Evolutionary conservation across 1,140 invertebrate genomes (phyloP).

Genomic region (Cecropterus lyciades): DNA sequence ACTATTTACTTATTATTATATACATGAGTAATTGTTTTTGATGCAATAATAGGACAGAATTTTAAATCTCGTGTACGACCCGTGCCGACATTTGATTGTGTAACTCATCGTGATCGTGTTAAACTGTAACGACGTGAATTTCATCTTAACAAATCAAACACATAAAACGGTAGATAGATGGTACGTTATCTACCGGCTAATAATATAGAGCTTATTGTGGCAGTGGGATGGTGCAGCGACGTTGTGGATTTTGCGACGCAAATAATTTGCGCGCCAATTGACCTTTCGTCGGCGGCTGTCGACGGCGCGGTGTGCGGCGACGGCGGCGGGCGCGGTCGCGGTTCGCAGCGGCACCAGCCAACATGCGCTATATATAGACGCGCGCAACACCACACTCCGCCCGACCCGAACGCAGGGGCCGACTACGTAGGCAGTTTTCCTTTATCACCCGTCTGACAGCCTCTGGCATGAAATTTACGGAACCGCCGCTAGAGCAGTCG

Average conservation of each 20-base stretch:
- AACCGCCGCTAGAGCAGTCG: conserved; percentile 63
- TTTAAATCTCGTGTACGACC: background rate
- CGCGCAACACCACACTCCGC: conserved; percentile 64
- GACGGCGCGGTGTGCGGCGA: conserved; percentile 56
- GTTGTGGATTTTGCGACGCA: conserved; percentile 79
- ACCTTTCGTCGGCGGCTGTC: conserved; percentile 80
- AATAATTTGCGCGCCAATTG: conserved; percentile 84
- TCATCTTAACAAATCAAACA: conserved; percentile 8
- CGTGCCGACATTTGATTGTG: background rate
- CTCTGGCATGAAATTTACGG: conserved; percentile 74
- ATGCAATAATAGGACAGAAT: conserved; percentile 12
- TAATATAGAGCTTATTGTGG: conserved; percentile 49
- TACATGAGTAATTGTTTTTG: too few species aligned
- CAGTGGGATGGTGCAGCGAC: conserved; percentile 59
- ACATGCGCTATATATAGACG: conserved; percentile 80
- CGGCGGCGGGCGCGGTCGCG: conserved; percentile 68
- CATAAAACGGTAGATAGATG: conserved; percentile 41
- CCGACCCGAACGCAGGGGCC: conserved; percentile 67
- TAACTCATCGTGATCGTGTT: conserved; percentile 6
- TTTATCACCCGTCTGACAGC: conserved; percentile 78
- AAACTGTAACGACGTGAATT: background rate
- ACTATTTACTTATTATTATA: background rate
- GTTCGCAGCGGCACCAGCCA: conserved; percentile 59
- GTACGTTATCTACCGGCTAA: conserved; percentile 42
- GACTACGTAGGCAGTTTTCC: conserved; percentile 78